These are phyloP conservation scores for Spinus pinus DNA, from an alignment of 2,797 vertebrate genomes.

Conservation along the genomic window DNA sequence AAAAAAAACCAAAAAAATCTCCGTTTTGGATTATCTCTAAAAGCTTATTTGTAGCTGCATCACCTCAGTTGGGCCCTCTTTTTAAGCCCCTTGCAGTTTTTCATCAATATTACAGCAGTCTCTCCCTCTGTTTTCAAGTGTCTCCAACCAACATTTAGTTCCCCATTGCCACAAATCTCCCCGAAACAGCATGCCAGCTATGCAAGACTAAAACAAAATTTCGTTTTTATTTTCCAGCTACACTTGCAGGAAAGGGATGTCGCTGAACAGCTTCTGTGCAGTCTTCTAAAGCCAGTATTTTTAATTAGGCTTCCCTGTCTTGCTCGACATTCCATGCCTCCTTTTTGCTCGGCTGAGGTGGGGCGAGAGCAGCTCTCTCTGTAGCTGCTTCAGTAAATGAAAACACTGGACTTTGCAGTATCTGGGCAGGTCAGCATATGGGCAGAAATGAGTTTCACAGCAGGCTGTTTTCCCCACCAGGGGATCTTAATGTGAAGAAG, in stretches of 20 bases:
- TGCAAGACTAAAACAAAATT: background rate
- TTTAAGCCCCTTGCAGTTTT: background rate
- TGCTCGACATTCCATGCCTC: background rate
- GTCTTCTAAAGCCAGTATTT: background rate
- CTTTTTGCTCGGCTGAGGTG: background rate
- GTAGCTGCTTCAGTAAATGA: background rate
- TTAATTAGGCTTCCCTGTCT: background rate
- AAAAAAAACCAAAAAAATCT: accelerated
- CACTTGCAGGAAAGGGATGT: background rate
- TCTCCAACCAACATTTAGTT: background rate
- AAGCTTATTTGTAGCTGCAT: background rate
- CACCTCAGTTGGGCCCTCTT: background rate
- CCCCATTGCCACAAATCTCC: background rate
- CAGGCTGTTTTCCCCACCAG: slow-evolving; percentile 17
- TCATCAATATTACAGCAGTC: background rate
- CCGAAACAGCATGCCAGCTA: background rate
- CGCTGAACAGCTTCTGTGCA: background rate
- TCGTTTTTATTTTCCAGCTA: background rate
- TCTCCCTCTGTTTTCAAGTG: background rate
- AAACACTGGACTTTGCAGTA: background rate
- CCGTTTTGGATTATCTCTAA: background rate
- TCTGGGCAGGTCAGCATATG: slow-evolving; percentile 25
- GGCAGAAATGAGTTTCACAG: slow-evolving; percentile 59
- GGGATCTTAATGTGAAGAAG: slow-evolving; percentile 22
- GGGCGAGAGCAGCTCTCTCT: background rate